Conservation (phyloP, 2,113 vertebrate species). For the Elaphurus davidianus region DNA sequence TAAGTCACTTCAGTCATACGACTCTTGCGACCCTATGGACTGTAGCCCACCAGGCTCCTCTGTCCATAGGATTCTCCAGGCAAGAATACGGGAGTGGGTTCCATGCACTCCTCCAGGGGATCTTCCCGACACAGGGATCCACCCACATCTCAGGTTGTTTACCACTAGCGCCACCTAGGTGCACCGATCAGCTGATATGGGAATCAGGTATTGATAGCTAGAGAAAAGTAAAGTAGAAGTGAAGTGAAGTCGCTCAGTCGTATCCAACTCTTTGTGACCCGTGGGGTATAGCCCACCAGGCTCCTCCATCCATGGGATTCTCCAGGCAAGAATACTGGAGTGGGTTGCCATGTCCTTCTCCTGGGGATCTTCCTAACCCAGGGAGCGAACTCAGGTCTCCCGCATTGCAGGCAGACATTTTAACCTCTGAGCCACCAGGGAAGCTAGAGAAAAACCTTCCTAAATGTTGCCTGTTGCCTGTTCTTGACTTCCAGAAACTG, state of each 20-base stretch:
- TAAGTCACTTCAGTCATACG: background rate
- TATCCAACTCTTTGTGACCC: no score
- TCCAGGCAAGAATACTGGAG: no score
- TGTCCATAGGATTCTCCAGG: background rate
- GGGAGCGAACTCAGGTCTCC: no score
- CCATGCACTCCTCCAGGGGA: background rate
- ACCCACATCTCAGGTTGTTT: background rate
- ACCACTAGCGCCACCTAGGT: background rate
- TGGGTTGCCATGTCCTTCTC: no score
- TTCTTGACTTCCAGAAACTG: background rate
- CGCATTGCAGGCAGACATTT: no score
- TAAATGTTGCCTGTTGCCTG: background rate
- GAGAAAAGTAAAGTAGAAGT: background rate
- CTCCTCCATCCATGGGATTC: no score
- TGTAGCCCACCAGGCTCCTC: background rate
- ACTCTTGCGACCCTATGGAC: background rate
- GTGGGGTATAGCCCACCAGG: no score
- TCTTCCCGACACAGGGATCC: background rate
- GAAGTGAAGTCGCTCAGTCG: no score
- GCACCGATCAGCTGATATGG: background rate
- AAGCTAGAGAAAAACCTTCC: background rate
- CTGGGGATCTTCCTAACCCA: no score
- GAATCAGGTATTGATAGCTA: background rate
- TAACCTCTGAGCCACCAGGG: no score
- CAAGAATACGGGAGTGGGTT: background rate